Percentiles rank a stretch among this genome's conserved stretches.
Conservation (phyloP, 2,888 invertebrate species). For the Beris morrisii region DNA sequence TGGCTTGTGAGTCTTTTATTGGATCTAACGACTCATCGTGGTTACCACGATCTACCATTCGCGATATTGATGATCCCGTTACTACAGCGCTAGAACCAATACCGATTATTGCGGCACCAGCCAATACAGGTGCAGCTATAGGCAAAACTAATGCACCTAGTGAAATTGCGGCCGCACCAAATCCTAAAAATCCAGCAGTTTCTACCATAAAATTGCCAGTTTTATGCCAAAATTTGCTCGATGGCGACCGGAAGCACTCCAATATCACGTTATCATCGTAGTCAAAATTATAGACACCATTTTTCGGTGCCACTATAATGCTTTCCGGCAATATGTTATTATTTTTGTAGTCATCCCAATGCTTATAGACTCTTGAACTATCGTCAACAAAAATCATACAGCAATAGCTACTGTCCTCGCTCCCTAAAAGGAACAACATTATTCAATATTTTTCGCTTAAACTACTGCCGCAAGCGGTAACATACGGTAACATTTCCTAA, state of each 20-base stretch:
- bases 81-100: slow-evolving; percentile 45
- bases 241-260: slow-evolving; percentile 46
- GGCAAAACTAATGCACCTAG: slow-evolving; percentile 43
- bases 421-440: slow-evolving; percentile 19
- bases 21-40: slow-evolving; percentile 49
- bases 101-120: slow-evolving; percentile 44
- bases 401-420: slow-evolving; percentile 44
- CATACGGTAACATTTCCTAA: slow-evolving; percentile 51
- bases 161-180: slow-evolving; percentile 22
- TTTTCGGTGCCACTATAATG: slow-evolving; percentile 55
- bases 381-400: slow-evolving; percentile 54
- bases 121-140: slow-evolving; percentile 42
- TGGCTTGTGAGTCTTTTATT: slow-evolving; percentile 46
- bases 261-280: slow-evolving; percentile 41
- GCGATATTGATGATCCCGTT: slow-evolving; percentile 18
- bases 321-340: slow-evolving; percentile 57
- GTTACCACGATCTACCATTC: slow-evolving; percentile 45
- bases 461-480: not conserved
- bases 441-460: no score
- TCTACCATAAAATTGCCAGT: slow-evolving; percentile 42
- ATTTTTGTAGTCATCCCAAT: slow-evolving; percentile 55
- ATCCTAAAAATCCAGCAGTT: slow-evolving; percentile 12
- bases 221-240: slow-evolving; percentile 35
- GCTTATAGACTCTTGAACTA: slow-evolving; percentile 55
- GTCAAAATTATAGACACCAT: slow-evolving; percentile 51